These are phyloP conservation scores for Cydia amplana DNA, from an alignment of 1,140 invertebrate species.

Conservation along the genomic window DNA sequence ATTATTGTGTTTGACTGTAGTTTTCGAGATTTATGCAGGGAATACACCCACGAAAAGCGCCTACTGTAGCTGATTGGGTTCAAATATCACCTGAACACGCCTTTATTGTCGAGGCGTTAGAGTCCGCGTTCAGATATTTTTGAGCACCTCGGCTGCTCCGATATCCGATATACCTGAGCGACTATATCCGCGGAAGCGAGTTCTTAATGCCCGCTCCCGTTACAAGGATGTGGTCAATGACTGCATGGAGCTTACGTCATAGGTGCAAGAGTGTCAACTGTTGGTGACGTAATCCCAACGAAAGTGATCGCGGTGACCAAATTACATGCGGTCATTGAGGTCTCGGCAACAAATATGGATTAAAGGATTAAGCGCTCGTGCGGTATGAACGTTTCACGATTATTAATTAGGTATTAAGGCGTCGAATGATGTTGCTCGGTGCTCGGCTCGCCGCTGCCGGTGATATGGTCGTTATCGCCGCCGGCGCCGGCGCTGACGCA, in stretches of 20 bases:
- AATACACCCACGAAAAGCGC: too few species aligned
- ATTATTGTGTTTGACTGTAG: too few species aligned
- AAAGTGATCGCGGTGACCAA: constrained; percentile 7
- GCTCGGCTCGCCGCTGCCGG: neutral
- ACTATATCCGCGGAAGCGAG: neutral
- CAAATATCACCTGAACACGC: too few species aligned
- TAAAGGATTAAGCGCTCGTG: neutral
- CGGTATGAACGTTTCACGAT: neutral
- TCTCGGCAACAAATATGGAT: neutral
- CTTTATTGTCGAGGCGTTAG: too few species aligned
- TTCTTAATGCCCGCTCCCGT: neutral
- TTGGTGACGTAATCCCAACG: neutral
- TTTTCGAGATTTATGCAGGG: too few species aligned
- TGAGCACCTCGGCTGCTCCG: too few species aligned
- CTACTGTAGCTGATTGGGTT: too few species aligned
- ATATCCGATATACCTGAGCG: too few species aligned
- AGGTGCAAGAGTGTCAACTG: neutral
- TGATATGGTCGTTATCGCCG: neutral
- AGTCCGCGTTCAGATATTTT: too few species aligned
- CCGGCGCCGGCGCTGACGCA: constrained; percentile 7
- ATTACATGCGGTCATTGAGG: neutral
- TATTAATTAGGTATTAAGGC: too few species aligned
- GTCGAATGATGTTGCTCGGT: too few species aligned
- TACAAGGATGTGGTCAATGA: neutral
- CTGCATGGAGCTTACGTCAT: neutral